These are phyloP conservation scores for Pseudococcus viburni DNA, from an alignment of 2,888 invertebrate species.

Conservation along the genomic window DNA sequence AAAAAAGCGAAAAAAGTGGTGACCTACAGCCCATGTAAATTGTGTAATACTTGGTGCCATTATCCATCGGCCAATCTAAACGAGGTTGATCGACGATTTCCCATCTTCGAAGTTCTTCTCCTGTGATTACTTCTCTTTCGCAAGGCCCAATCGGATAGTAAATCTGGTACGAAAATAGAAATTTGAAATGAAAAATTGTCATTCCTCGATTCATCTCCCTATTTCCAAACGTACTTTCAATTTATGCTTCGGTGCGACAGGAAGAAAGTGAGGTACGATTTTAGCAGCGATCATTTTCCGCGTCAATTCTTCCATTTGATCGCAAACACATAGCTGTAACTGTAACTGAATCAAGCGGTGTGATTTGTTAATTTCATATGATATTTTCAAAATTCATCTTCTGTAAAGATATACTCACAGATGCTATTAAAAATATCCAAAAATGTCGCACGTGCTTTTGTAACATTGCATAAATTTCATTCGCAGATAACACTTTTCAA, in stretches of 20 bases:
- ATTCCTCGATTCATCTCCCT: neutral
- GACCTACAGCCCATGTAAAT: slow-evolving; percentile 9
- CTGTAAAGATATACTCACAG: neutral
- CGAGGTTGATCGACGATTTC: slow-evolving; percentile 2
- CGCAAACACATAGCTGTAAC: slow-evolving; percentile 5
- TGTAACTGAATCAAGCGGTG: neutral
- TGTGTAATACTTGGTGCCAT: neutral
- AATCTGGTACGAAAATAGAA: neutral
- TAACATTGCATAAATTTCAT: neutral
- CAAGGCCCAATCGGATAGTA: neutral
- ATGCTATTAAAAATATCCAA: neutral
- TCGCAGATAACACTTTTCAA: neutral
- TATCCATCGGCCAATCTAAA: neutral
- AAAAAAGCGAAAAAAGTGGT: neutral
- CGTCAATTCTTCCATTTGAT: slow-evolving; percentile 4
- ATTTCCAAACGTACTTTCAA: neutral
- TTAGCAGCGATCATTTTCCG: slow-evolving; percentile 30
- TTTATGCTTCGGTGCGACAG: neutral
- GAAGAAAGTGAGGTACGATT: slow-evolving; percentile 1
- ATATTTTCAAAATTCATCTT: neutral
- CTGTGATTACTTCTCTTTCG: slow-evolving; percentile 2
- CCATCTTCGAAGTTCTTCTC: slow-evolving; percentile 2
- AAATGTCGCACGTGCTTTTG: neutral
- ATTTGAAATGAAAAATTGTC: neutral
- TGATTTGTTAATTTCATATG: neutral